Percentiles rank a stretch among this genome's conserved stretches.
phyloP scores from a whole-genome alignment of 2,797 vertebrate genomes.

The Taeniopygia guttata region DNA sequence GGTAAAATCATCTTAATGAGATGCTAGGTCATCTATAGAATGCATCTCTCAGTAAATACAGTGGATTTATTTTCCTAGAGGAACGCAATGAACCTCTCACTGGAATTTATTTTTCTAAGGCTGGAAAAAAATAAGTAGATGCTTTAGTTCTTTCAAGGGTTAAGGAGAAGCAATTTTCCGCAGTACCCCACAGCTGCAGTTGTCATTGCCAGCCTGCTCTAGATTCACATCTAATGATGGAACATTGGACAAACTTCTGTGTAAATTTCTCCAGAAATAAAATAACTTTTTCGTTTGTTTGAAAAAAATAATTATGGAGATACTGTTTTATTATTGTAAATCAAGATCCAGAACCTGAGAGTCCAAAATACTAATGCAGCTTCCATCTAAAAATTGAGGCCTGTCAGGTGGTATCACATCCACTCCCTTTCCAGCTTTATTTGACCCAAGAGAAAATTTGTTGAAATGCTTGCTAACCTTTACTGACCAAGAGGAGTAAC shows the following conservation, averaged over 20 bases:
- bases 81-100: neutral
- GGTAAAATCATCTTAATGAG: conserved; percentile 41
- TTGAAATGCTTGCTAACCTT: conserved; percentile 58
- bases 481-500: neutral
- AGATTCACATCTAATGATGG: neutral
- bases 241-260: neutral
- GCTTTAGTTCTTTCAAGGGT: neutral
- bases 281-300: neutral
- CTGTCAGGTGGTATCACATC: conserved; percentile 39
- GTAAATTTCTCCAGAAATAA: neutral
- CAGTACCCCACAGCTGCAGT: neutral
- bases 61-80: neutral
- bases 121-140: neutral
- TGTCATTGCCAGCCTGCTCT: neutral
- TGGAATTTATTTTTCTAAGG: neutral
- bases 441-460: conserved; percentile 4
- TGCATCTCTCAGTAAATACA: neutral
- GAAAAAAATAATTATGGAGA: neutral
- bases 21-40: neutral
- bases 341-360: neutral
- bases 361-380: neutral
- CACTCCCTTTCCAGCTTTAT: neutral
- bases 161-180: neutral
- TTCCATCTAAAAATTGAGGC: conserved; percentile 17
- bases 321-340: neutral